These are phyloP conservation scores for Rhinoraja longicauda DNA, from an alignment of 2,797 vertebrate genomes.

Conservation along the genomic window DNA sequence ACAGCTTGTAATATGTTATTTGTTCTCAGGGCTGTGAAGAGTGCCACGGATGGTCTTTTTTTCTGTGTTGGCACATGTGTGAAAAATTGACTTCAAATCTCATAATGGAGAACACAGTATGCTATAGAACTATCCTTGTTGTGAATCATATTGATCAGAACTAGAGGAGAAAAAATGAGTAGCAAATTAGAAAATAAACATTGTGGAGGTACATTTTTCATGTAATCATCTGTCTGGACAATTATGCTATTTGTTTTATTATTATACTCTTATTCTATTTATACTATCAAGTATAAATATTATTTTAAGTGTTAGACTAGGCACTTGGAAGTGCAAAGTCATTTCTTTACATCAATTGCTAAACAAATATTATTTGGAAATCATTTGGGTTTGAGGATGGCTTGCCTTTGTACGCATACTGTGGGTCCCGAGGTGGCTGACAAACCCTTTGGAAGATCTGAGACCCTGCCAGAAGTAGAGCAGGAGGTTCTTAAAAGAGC, in stretches of 20 bases:
- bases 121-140: neutral
- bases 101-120: neutral
- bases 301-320: neutral
- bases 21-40: too few relatives aligned
- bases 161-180: neutral
- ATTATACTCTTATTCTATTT: too few relatives aligned
- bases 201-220: neutral
- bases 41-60: neutral
- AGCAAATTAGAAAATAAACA: conserved; percentile 19
- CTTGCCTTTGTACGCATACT: too few relatives aligned
- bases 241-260: neutral
- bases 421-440: too few relatives aligned
- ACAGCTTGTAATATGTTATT: neutral
- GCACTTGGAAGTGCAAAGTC: neutral
- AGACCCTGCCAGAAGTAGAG: too few relatives aligned
- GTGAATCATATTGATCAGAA: neutral
- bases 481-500: too few relatives aligned
- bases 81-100: neutral
- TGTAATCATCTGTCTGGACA: neutral
- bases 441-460: too few relatives aligned
- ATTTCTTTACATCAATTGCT: neutral
- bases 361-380: too few relatives aligned
- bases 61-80: neutral
- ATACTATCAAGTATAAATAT: neutral
- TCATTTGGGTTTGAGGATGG: too few relatives aligned